Conservation (phyloP, 2,797 vertebrate genomes). For the Chromobotia macracanthus region DNA sequence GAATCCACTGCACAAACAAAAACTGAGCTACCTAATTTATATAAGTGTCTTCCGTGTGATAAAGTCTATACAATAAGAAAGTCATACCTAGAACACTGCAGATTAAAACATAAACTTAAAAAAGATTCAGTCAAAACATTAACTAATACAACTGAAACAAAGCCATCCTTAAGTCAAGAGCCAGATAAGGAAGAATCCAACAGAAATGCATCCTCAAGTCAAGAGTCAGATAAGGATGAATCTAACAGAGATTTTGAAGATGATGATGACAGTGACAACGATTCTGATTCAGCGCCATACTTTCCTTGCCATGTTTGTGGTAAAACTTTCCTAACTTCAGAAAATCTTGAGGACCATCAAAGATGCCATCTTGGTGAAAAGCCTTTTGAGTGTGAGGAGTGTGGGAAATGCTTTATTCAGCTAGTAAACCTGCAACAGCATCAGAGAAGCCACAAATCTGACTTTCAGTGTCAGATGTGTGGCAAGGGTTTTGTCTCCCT, state of each 20-base stretch:
- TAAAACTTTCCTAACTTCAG: constrained; percentile 81
- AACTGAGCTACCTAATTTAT: constrained; percentile 46
- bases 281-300: constrained; percentile 81
- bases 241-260: constrained; percentile 58
- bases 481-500: constrained; percentile 79
- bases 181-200: constrained; percentile 58
- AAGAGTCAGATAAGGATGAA: constrained; percentile 61
- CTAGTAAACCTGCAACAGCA: constrained; percentile 80
- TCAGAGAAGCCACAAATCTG: constrained; percentile 80
- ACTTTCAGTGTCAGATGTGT: constrained; percentile 81
- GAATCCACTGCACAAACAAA: neutral
- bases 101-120: constrained; percentile 66
- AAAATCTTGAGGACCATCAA: constrained; percentile 83
- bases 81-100: constrained; percentile 74
- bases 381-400: constrained; percentile 81
- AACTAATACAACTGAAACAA: constrained; percentile 26
- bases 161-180: constrained; percentile 38
- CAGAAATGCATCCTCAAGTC: constrained; percentile 37
- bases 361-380: constrained; percentile 82
- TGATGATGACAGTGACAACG: constrained; percentile 62
- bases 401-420: constrained; percentile 80
- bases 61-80: constrained; percentile 70
- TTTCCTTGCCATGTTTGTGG: constrained; percentile 84
- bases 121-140: constrained; percentile 29
- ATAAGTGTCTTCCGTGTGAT: constrained; percentile 73